These are phyloP conservation scores for Oasisia sp. DNA, from an alignment of 2,888 invertebrate genomes.

Conservation along the genomic window DNA sequence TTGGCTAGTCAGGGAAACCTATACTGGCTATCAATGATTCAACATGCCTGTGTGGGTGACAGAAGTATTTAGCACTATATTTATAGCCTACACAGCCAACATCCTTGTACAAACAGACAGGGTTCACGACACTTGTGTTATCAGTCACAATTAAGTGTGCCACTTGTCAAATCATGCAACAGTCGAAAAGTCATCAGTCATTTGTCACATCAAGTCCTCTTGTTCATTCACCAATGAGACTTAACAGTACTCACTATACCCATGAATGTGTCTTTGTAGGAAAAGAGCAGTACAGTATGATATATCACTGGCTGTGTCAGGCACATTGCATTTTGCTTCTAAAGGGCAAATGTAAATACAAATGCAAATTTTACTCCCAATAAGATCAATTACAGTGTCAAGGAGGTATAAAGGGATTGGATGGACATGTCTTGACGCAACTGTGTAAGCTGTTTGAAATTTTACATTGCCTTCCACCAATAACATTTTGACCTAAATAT, in stretches of 20 bases:
- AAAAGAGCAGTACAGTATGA: not conserved
- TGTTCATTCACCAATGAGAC: not conserved
- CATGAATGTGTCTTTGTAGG: not conserved
- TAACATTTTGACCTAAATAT: too few species aligned
- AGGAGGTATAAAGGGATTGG: not conserved
- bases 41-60: not conserved
- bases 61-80: not conserved
- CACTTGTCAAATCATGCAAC: slow-evolving; percentile 5
- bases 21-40: not conserved
- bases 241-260: not conserved
- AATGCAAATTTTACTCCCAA: not conserved
- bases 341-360: not conserved
- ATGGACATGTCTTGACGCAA: not conserved
- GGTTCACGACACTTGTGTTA: not conserved
- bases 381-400: not conserved
- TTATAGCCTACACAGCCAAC: slow-evolving; percentile 1
- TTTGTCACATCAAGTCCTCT: not conserved
- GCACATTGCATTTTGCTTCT: not conserved
- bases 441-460: not conserved
- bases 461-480: not conserved
- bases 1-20: not conserved
- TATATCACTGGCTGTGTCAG: not conserved
- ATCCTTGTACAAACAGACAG: slow-evolving; percentile 13
- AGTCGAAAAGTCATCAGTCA: not conserved
- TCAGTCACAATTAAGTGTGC: not conserved